phyloP scores from a whole-genome alignment of 2,113 vertebrate species.

The Tragelaphus scriptus region DNA sequence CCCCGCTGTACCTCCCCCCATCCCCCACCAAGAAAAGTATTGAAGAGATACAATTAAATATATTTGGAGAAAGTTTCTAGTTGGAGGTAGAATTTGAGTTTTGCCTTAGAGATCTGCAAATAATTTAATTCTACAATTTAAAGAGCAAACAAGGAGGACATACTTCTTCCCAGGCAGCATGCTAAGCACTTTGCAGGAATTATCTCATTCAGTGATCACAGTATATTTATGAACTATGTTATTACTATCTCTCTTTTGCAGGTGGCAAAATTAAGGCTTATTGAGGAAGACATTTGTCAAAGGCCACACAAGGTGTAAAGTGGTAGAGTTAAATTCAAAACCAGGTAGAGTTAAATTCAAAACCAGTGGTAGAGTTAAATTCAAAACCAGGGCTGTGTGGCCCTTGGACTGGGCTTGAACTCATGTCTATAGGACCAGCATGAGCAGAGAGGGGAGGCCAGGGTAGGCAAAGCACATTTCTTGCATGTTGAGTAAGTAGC shows the following conservation, averaged over 20 bases:
- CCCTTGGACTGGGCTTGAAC: background rate
- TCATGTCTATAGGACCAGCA: background rate
- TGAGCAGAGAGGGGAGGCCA: background rate
- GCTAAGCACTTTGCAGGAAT: background rate
- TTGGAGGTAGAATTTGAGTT: background rate
- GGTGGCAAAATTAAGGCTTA: background rate
- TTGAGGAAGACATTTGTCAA: background rate
- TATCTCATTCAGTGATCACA: background rate
- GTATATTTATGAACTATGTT: background rate
- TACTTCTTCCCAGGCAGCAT: background rate
- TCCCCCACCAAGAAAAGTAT: background rate
- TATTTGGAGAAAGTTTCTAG: background rate
- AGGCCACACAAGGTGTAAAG: background rate
- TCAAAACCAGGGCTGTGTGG: background rate
- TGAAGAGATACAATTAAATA: background rate
- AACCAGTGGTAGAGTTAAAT: background rate
- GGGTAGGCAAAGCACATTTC: background rate
- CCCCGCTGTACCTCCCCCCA: background rate
- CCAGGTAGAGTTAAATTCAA: background rate
- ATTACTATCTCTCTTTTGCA: background rate
- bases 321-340: background rate
- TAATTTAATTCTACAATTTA: background rate
- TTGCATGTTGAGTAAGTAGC: background rate
- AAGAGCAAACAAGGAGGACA: background rate
- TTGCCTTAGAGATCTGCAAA: background rate